phyloP scores from a whole-genome alignment of 2,113 vertebrate genomes.

The Sigmodon hispidus region DNA sequence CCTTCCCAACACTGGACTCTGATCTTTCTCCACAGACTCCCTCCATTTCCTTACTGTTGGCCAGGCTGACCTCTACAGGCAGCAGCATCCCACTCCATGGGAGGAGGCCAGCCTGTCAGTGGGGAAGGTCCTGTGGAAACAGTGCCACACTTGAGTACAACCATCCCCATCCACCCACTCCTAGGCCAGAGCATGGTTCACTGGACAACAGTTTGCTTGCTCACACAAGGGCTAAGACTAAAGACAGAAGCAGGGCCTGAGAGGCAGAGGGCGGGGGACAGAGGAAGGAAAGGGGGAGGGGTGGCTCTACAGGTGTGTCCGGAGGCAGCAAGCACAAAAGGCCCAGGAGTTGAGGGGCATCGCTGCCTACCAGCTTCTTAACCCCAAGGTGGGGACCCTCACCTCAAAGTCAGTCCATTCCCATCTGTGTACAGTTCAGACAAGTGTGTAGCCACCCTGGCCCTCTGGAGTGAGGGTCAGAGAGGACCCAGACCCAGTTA shows the following conservation, averaged over 20 bases:
- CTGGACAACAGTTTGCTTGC: neutral
- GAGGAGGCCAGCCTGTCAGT: neutral
- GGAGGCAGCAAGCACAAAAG: conserved; percentile 23
- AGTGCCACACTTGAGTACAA: neutral
- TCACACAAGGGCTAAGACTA: neutral
- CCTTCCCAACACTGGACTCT: neutral
- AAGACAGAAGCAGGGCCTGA: neutral
- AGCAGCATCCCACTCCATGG: neutral
- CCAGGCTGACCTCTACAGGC: neutral
- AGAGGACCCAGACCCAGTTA: neutral
- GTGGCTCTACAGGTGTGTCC: conserved; percentile 49
- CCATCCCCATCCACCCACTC: neutral
- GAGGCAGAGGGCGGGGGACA: neutral
- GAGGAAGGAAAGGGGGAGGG: conserved; percentile 20
- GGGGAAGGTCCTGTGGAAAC: neutral
- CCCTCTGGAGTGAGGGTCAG: neutral
- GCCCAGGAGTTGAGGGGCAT: neutral
- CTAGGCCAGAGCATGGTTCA: neutral
- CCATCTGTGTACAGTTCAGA: neutral
- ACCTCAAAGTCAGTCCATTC: neutral
- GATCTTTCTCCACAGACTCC: neutral
- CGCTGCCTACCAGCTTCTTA: neutral
- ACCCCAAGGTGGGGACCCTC: neutral
- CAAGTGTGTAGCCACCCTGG: too few species aligned
- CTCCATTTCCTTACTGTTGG: neutral